Conservation (phyloP, 2,797 vertebrate genomes). For the Melanotaenia pygmaea region DNA sequence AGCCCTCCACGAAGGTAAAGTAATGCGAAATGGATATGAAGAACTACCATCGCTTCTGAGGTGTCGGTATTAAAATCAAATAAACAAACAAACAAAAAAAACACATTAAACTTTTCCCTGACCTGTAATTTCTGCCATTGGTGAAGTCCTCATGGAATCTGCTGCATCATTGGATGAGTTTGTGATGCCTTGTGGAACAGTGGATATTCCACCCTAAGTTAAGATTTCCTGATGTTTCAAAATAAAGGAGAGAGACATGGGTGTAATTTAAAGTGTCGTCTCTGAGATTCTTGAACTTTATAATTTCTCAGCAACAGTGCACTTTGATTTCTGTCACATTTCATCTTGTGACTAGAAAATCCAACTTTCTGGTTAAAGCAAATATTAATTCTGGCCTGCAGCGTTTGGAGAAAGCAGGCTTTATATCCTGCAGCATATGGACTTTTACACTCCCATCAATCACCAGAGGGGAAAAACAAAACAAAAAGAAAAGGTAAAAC, state of each 20-base stretch:
- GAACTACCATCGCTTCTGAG: constrained; percentile 67
- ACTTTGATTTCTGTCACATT: constrained; percentile 21
- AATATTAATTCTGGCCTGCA: background rate
- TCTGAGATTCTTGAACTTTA: constrained; percentile 63
- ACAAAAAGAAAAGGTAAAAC: no score
- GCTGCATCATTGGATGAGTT: constrained; percentile 17
- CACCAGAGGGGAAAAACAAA: no score
- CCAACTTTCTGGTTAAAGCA: background rate
- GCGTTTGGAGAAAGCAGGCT: no score
- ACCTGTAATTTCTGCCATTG: constrained; percentile 48
- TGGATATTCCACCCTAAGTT: constrained; percentile 15
- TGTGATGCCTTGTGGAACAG: constrained; percentile 15
- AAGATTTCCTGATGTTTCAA: constrained; percentile 59
- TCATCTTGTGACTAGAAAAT: background rate
- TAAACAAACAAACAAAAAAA: constrained; percentile 11
- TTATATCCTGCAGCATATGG: background rate
- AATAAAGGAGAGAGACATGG: constrained; percentile 79
- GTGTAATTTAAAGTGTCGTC: constrained; percentile 76
- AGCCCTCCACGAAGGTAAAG: constrained; percentile 99
- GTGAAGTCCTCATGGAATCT: constrained; percentile 28
- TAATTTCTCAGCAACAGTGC: constrained; percentile 14
- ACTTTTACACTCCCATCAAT: no score
- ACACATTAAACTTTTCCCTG: constrained; percentile 40
- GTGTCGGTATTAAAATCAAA: constrained; percentile 60
- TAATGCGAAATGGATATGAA: constrained; percentile 84